These are phyloP conservation scores for Zygaena filipendulae DNA, from an alignment of 2,888 invertebrate species.

Conservation along the genomic window DNA sequence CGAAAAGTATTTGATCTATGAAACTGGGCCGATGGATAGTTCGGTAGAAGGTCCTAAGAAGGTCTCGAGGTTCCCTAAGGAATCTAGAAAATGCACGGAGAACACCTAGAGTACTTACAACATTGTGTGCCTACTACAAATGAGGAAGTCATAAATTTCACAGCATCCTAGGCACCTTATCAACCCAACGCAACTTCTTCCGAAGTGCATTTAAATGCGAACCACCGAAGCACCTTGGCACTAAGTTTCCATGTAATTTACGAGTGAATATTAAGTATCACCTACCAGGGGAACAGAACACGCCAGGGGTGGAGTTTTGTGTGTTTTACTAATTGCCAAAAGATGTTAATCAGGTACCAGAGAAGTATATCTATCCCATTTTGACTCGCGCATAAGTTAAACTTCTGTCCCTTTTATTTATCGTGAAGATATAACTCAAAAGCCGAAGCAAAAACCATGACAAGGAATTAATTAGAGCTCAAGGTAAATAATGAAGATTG, in stretches of 20 bases:
- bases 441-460: slow-evolving; percentile 68
- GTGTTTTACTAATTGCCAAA: slow-evolving; percentile 73
- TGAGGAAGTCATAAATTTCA: slow-evolving; percentile 19
- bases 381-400: slow-evolving; percentile 15
- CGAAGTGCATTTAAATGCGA: slow-evolving; percentile 54
- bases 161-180: slow-evolving; percentile 37
- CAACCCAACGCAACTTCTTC: slow-evolving; percentile 29
- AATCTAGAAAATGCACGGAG: no score
- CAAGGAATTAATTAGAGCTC: slow-evolving; percentile 68
- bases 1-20: no score
- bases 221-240: slow-evolving; percentile 47
- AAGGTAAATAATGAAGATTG: slow-evolving; percentile 69
- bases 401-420: slow-evolving; percentile 29
- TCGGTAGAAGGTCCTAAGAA: no score
- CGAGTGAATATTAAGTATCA: slow-evolving; percentile 64
- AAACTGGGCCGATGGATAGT: no score
- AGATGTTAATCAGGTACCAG: slow-evolving; percentile 67
- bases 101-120: no score
- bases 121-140: no score
- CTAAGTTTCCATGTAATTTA: slow-evolving; percentile 66
- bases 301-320: slow-evolving; percentile 71
- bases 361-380: slow-evolving; percentile 36
- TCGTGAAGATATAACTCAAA: slow-evolving; percentile 58
- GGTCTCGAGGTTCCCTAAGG: no score
- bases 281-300: slow-evolving; percentile 65